A percentile compares a stretch with the other conserved stretches of the same genome.
Evolutionary conservation across 53 echinoderm and acorn worm genomes (phyloP).

Genomic region (Stichopus horrens): DNA sequence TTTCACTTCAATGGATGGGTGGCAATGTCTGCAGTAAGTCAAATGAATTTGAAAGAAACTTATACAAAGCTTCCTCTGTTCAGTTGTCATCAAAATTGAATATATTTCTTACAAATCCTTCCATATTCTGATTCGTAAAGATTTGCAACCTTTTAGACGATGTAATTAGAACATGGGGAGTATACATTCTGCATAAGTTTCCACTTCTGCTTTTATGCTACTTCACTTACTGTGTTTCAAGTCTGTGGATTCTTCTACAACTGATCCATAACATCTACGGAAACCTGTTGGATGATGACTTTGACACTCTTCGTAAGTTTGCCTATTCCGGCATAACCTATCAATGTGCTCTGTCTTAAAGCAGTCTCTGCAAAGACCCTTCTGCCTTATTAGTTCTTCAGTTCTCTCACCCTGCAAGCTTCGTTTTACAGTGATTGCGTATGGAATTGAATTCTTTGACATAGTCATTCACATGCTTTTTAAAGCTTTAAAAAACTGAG

Average conservation of each 20-base stretch:
- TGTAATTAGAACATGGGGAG: not conserved
- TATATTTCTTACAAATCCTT: not conserved
- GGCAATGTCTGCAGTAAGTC: conserved; percentile 36
- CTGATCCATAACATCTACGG: not conserved
- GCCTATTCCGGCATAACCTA: conserved; percentile 10
- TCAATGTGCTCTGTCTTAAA: not conserved
- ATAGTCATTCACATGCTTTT: no score
- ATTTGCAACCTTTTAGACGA: no score
- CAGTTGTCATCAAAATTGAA: conserved; percentile 35
- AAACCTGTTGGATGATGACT: conserved; percentile 47
- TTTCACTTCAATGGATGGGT: conserved; percentile 3
- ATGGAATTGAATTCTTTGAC: no score
- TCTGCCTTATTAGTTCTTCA: not conserved
- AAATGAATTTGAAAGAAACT: conserved; percentile 29
- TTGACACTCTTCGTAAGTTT: conserved; percentile 39
- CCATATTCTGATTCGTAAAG: conserved; percentile 15
- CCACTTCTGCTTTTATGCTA: not conserved
- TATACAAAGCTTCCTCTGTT: conserved; percentile 50
- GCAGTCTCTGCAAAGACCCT: conserved; percentile 34
- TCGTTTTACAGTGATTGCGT: not conserved
- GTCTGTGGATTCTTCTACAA: not conserved
- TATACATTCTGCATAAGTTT: conserved; percentile 13
- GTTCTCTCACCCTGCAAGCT: conserved; percentile 19
- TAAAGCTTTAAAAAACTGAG: no score
- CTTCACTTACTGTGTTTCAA: conserved; percentile 8